These are phyloP conservation scores for Zenarchopterus dispar DNA, from an alignment of 2,797 vertebrate genomes.

Conservation along the genomic window DNA sequence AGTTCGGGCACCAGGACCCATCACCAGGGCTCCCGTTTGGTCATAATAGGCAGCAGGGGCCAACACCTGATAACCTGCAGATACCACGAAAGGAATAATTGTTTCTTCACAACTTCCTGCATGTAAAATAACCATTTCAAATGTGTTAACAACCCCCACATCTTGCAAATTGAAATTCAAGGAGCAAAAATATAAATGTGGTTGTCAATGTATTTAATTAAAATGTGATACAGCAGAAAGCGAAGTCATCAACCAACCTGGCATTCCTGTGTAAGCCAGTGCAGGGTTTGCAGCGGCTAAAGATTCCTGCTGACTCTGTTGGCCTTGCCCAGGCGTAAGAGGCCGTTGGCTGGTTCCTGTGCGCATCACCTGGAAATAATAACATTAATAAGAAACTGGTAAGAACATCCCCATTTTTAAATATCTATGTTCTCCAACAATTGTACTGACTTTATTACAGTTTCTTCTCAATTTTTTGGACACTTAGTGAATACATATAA, in stretches of 20 bases:
- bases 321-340: conserved; percentile 93
- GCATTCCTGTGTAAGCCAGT: conserved; percentile 94
- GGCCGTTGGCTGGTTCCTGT: conserved; percentile 92
- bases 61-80: conserved; percentile 93
- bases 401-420: background rate
- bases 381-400: background rate
- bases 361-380: conserved; percentile 88
- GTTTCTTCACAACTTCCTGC: background rate
- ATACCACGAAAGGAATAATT: too few species aligned
- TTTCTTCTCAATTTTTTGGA: too few species aligned
- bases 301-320: conserved; percentile 96
- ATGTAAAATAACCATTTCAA: background rate
- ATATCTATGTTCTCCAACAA: background rate
- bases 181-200: background rate
- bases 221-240: background rate
- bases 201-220: background rate
- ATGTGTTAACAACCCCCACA: too few species aligned
- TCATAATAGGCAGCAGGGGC: conserved; percentile 97
- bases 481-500: too few species aligned
- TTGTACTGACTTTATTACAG: background rate
- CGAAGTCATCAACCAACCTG: conserved; percentile 80
- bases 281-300: conserved; percentile 93
- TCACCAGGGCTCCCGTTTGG: conserved; percentile 94
- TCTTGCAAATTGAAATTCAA: background rate
- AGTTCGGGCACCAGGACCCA: conserved; percentile 93